Conservation (phyloP, 2,888 invertebrate species). For the Camponotus fellah region DNA sequence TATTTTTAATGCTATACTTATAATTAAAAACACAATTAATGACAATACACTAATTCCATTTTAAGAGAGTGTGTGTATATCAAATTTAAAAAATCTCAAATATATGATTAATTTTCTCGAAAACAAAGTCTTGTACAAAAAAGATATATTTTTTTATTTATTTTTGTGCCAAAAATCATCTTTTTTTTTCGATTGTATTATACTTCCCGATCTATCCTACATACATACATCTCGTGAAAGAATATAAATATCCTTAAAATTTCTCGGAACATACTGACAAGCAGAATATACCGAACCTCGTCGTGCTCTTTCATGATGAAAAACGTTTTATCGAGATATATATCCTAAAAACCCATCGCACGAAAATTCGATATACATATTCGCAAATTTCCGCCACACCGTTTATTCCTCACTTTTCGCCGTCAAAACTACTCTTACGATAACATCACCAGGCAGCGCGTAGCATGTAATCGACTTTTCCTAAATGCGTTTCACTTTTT, state of each 20-base stretch:
- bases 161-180: neutral
- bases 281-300: neutral
- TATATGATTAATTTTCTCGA: neutral
- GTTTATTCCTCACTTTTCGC: slow-evolving; percentile 51
- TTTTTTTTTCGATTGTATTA: neutral
- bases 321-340: neutral
- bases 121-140: neutral
- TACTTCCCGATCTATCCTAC: neutral
- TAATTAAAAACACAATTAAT: too few species aligned
- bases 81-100: neutral
- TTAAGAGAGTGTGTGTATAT: too few species aligned
- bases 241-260: slow-evolving; percentile 6
- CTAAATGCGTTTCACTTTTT: slow-evolving; percentile 54
- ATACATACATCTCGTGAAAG: neutral
- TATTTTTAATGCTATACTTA: too few species aligned
- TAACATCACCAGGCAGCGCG: slow-evolving; percentile 45
- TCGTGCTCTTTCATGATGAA: neutral
- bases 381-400: slow-evolving; percentile 46
- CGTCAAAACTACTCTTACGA: slow-evolving; percentile 52
- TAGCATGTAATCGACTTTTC: slow-evolving; percentile 55
- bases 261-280: slow-evolving; percentile 14
- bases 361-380: slow-evolving; percentile 47
- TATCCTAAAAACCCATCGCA: slow-evolving; percentile 14
- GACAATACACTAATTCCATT: too few species aligned
- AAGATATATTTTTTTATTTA: neutral